Evolutionary conservation across 2,888 invertebrate genomes (phyloP), one percentile per base, ranked within the genome.

Genomic region (Spilosoma lubricipeda): DNA sequence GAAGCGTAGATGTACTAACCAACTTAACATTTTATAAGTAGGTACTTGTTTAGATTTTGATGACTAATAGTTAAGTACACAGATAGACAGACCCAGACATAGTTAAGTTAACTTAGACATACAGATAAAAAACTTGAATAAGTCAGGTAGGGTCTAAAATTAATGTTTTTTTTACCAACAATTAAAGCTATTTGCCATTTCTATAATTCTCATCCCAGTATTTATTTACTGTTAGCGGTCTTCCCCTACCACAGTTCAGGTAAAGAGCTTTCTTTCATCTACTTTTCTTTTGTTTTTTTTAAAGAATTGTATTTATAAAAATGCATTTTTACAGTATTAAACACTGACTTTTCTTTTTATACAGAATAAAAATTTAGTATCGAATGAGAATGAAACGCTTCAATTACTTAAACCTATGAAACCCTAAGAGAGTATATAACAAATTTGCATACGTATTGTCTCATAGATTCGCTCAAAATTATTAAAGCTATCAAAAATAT

Each of bases 391-490:
- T 70, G 33, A 68, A 45, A 72, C 15, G 30, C 30, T 63, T 18
- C 11, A 70, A 80, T 76, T 78, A 78, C 78, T 68, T 76, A 74
- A 30, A 63, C 42, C 68, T 66, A 80, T 75, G 33, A 77, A 76
- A 79, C 66, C 76, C 66, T 72, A 66, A 76, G 78, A 83, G 81
- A 81, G 80, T 59, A 72, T 68, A 74, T 70, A 72, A 73, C 81
- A 75, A 80, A 83, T 83, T 83, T 80, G 75, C 78, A 83, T 81
- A 67, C 56, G 36, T 75, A 81, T 81, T 73, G 68, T 75, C 74
- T 70, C 68, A 73, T 73, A 73, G 8, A 69, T 65, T 73, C 30
- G n/a, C 52, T 15, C 39, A 18, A 67, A 74, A 83, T 83, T 83
- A 66, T 80, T 80, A 81, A 75, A 77, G 76, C 72, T 70, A 69